Base-by-base conservation (phyloP, 2,113 vertebrate species). In the Alethe diademata region DNA sequence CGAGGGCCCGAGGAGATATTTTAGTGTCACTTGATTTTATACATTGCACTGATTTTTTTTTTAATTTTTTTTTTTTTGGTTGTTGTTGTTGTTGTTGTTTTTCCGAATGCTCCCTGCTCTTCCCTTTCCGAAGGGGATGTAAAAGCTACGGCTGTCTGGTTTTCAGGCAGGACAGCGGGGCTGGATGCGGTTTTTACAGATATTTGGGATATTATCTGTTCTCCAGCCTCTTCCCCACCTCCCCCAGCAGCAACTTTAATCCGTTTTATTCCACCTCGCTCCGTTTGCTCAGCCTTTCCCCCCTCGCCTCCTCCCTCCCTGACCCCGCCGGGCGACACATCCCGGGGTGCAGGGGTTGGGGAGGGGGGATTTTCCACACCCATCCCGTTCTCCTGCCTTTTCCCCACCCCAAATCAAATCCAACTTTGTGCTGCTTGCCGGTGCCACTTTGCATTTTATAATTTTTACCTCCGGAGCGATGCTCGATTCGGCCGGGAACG, bases 21-120 rank as follows among this genome's bases (percentile, higher is more conserved):
- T 96, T 79, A 92, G 93, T 90, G 87, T 93, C 94, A 95, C 93
- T 96, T 54, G 84, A 35, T 95, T 97, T 96, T 95, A 60, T 53
- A 65, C 90, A 43, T 38, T 15, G 87, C 66, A 5, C 71, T n/a
- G 38, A 14, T 88, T 42, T 40, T 8, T 57, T 19, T 91, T n/a
- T 38, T 8, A 35, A 10, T 10, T 19, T 19, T 88, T 42, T 40
- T 19, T 89, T 29, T 45, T 9, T 43, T 19, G 12, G 19, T 14
- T 28, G 69, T 28, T 53, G 7, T 35, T 28, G 69, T 28, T 53
- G 7, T 35, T 40, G 18, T 18, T 35, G 33, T 17, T 28, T 74
- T 57, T 57, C 64, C 8, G 4, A 93, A 20, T 4, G 3, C n/a
- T 6, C 64, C 29, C 73, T 7, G 69, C 70, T 91, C 74, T 72